A percentile compares a stretch with the other conserved stretches of the same genome.
Conservation (phyloP, 2,797 vertebrate genomes). For the Macropodus opercularis region DNA sequence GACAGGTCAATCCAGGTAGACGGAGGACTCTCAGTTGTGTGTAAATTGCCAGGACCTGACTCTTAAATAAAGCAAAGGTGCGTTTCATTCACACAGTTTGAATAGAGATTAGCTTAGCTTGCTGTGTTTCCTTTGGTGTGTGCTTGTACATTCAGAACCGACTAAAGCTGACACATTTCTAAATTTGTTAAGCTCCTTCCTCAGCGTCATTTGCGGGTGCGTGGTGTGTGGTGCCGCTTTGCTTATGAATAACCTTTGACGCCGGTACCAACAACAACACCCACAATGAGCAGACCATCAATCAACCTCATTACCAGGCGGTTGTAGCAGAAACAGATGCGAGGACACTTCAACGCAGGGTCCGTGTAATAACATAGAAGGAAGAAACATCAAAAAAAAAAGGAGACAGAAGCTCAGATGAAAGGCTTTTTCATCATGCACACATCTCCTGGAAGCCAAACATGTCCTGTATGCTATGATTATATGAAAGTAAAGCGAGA, state of each 20-base stretch:
- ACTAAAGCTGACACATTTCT: conserved; percentile 13
- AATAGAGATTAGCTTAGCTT: not conserved
- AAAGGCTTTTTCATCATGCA: conserved; percentile 35
- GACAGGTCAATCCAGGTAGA: conserved; percentile 16
- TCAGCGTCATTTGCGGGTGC: not conserved
- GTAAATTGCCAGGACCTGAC: conserved; percentile 23
- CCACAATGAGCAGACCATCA: conserved; percentile 13
- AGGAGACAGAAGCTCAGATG: conserved; percentile 12
- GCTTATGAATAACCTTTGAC: not conserved
- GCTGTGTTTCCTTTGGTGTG: conserved; percentile 1
- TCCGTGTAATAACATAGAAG: conserved; percentile 2
- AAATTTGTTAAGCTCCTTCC: conserved; percentile 12
- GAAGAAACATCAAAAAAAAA: conserved; percentile 4
- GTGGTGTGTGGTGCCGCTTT: not conserved
- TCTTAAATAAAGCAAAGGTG: not conserved
- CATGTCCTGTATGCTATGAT: conserved; percentile 18
- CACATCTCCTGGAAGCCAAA: conserved; percentile 28
- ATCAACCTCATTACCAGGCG: not conserved
- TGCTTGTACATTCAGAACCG: not conserved
- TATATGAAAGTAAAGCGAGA: conserved; percentile 23
- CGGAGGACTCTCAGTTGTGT: not conserved
- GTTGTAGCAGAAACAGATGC: conserved; percentile 7
- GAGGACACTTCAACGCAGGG: not conserved
- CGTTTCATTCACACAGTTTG: not conserved
- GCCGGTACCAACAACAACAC: not conserved